Evolutionary conservation across 1,140 invertebrate genomes (phyloP).

Genomic region (Zeugodacus cucurbitae): DNA sequence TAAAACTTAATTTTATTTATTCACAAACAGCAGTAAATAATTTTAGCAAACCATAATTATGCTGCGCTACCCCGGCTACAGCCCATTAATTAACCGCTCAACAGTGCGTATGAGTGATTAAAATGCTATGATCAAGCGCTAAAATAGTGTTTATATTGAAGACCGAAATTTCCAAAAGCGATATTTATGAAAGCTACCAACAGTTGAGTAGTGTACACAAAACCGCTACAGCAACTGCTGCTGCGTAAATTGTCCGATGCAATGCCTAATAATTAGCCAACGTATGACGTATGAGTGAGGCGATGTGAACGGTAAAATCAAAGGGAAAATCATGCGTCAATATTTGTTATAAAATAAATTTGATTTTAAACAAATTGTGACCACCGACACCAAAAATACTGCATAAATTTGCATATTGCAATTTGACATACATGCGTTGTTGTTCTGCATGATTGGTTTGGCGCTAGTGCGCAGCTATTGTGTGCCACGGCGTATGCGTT

Average conservation of each 20-base stretch:
- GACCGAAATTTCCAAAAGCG: not conserved
- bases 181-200: not conserved
- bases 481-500: not conserved
- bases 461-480: not conserved
- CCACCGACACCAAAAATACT: not conserved
- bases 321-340: not conserved
- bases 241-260: not conserved
- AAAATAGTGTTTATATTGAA: not conserved
- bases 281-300: not conserved
- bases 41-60: not conserved
- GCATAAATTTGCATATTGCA: not conserved
- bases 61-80: not conserved
- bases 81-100: not conserved
- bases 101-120: constrained; percentile 13
- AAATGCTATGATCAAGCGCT: not conserved
- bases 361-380: not conserved
- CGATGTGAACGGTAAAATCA: not conserved
- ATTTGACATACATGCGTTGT: not conserved
- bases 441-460: too few relatives aligned
- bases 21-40: not conserved
- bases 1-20: not conserved
- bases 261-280: not conserved
- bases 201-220: not conserved
- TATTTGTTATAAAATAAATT: not conserved
- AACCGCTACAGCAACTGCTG: not conserved